Evolutionary conservation across 2,113 vertebrate species (phyloP).

Genomic region (Lepus timidus): DNA sequence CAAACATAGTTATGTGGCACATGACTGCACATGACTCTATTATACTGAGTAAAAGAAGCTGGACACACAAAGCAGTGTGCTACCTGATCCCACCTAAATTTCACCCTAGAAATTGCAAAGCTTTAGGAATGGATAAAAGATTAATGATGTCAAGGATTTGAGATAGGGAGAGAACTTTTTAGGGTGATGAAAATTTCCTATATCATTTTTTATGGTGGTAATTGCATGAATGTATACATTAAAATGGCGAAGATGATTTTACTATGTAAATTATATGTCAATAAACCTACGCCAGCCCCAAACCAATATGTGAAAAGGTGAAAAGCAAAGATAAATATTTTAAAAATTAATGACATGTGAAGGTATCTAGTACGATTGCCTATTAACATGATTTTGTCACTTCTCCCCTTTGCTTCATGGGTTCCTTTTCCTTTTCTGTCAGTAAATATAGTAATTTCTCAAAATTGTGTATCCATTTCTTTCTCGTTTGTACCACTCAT

Average conservation of each 20-base stretch:
- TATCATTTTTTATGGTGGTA: not conserved
- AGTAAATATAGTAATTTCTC: not conserved
- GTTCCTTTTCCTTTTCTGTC: not conserved
- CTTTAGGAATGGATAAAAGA: not conserved
- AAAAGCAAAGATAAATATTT: constrained; percentile 14
- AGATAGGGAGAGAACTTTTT: not conserved
- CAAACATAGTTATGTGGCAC: too few species aligned
- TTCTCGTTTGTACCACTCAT: not conserved
- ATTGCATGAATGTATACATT: not conserved
- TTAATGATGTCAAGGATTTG: not conserved
- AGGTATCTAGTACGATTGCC: not conserved
- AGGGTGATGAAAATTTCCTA: not conserved
- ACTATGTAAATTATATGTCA: not conserved
- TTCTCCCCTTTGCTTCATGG: not conserved
- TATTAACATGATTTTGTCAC: not conserved
- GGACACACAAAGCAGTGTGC: not conserved
- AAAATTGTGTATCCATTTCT: not conserved
- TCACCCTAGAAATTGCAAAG: not conserved
- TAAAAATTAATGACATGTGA: not conserved
- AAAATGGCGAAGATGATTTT: not conserved
- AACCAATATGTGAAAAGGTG: not conserved
- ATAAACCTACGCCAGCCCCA: not conserved
- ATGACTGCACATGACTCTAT: not conserved
- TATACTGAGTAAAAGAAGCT: not conserved
- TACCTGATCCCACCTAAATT: not conserved